phyloP scores from a whole-genome alignment of 2,888 invertebrate species.

The Spisula subtruncata region DNA sequence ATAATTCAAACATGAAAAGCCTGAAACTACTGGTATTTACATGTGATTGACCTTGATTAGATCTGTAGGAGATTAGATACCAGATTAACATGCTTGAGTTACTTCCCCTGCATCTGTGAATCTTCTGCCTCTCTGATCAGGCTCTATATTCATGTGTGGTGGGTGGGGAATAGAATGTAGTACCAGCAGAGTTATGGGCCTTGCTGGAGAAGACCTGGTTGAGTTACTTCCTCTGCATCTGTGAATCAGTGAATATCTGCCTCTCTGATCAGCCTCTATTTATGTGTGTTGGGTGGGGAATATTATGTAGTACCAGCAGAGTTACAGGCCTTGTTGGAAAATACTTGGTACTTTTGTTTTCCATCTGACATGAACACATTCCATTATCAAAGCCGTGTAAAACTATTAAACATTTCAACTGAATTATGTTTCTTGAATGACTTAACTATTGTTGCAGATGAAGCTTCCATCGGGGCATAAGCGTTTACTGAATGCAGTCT shows the following conservation, averaged over 20 bases:
- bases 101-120: slow-evolving; percentile 1
- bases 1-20: slow-evolving; percentile 9
- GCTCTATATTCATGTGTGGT: background rate
- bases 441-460: too few relatives aligned
- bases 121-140: background rate
- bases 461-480: too few relatives aligned
- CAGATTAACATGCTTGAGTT: background rate
- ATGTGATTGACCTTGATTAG: slow-evolving; percentile 20
- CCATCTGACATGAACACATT: too few relatives aligned
- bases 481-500: too few relatives aligned
- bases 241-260: background rate
- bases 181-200: too few relatives aligned
- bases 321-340: too few relatives aligned
- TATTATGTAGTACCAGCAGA: too few relatives aligned
- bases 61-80: background rate
- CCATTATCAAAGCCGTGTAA: too few relatives aligned
- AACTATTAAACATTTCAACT: too few relatives aligned
- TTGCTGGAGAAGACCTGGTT: too few relatives aligned
- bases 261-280: background rate
- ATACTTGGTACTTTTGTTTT: too few relatives aligned
- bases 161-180: background rate
- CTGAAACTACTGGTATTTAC: background rate
- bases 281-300: background rate
- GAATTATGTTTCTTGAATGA: too few relatives aligned
- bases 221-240: background rate